These are phyloP conservation scores for Rhynchomys soricoides DNA, from an alignment of 2,113 vertebrate species.

Conservation along the genomic window DNA sequence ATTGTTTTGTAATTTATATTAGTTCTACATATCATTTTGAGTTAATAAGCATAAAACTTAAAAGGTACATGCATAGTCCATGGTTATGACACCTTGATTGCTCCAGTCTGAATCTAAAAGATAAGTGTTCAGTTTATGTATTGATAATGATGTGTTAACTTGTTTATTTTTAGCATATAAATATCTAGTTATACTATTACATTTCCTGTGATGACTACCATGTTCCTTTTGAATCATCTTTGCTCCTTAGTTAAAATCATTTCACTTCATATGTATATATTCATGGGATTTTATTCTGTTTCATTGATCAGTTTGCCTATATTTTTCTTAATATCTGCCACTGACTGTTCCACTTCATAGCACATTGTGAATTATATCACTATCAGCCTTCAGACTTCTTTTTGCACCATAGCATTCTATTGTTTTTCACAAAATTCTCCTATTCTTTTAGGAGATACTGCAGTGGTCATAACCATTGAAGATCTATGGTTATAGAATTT, in stretches of 20 bases:
- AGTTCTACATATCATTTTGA: neutral
- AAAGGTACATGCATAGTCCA: neutral
- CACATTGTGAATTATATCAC: neutral
- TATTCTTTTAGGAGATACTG: neutral
- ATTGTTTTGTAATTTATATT: neutral
- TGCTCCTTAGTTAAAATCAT: neutral
- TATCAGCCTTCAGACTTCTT: neutral
- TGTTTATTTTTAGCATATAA: neutral
- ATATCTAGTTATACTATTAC: neutral
- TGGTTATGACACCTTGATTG: rapidly evolving
- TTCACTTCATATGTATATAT: neutral
- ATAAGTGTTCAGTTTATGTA: neutral
- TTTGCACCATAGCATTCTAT: neutral
- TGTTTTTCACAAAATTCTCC: neutral
- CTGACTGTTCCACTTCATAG: neutral
- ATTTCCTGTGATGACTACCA: neutral
- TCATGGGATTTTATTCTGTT: neutral
- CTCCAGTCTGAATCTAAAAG: no score
- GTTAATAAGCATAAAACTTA: neutral
- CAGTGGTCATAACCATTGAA: neutral
- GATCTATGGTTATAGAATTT: neutral
- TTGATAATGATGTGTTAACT: neutral
- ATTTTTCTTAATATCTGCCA: neutral
- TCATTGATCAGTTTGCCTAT: neutral
- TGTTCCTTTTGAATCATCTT: neutral